Conservation (phyloP, 2,797 vertebrate genomes). For the Sebastes taczanowskii region DNA sequence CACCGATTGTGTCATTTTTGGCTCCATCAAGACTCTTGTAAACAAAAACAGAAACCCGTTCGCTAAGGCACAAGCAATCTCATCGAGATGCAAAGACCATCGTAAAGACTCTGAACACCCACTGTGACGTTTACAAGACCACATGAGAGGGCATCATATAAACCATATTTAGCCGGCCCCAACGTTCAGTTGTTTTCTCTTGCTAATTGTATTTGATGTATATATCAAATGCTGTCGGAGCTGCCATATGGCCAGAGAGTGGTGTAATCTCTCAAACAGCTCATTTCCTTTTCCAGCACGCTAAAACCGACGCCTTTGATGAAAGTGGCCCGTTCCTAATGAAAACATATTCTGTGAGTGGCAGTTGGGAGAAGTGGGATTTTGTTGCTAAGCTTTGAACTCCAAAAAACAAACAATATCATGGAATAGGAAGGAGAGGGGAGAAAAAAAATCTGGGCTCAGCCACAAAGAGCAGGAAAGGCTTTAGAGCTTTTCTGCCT, state of each 20-base stretch:
- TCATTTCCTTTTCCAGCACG: constrained; percentile 79
- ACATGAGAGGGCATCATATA: constrained; percentile 24
- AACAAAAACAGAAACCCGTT: constrained; percentile 44
- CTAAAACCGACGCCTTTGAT: constrained; percentile 78
- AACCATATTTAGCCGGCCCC: constrained; percentile 26
- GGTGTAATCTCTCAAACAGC: constrained; percentile 73
- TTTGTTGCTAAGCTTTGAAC: constrained; percentile 85
- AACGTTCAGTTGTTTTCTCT: constrained; percentile 37
- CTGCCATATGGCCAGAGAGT: constrained; percentile 65
- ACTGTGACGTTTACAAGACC: constrained; percentile 47
- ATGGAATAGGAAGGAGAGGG: constrained; percentile 66
- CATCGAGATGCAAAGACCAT: constrained; percentile 32
- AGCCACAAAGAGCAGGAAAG: constrained; percentile 78
- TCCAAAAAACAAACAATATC: constrained; percentile 82
- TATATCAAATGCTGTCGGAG: constrained; percentile 36
- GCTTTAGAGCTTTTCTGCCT: constrained; percentile 66
- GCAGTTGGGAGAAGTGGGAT: constrained; percentile 74
- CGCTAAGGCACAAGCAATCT: constrained; percentile 8
- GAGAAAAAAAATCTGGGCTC: constrained; percentile 62
- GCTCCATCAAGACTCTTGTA: constrained; percentile 15
- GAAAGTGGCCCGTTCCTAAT: constrained; percentile 73
- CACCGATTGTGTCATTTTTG: constrained; percentile 34
- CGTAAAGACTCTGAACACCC: constrained; percentile 46
- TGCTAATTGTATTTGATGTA: constrained; percentile 63
- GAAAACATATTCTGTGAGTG: constrained; percentile 81